Evolutionary conservation across 2,888 invertebrate genomes (phyloP).

Genomic region (Acrobasis repandana): DNA sequence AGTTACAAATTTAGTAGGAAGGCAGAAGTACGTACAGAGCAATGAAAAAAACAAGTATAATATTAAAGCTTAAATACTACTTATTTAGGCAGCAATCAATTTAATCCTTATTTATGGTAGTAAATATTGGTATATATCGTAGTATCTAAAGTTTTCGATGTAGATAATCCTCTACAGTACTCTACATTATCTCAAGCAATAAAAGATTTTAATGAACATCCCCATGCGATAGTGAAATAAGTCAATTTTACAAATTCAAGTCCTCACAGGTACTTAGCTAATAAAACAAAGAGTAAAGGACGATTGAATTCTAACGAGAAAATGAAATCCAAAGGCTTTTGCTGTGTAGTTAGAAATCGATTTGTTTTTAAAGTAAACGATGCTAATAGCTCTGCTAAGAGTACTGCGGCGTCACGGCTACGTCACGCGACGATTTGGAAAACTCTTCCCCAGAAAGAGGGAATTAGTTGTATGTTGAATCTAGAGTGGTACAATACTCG

Average conservation of each 20-base stretch:
- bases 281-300: background rate
- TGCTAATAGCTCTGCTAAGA: slow-evolving; percentile 3
- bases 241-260: background rate
- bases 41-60: too few relatives aligned
- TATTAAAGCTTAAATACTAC: too few relatives aligned
- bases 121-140: background rate
- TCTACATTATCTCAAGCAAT: background rate
- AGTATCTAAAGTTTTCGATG: background rate
- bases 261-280: background rate
- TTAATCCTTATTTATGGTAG: background rate
- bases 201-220: background rate
- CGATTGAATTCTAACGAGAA: background rate
- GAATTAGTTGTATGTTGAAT: slow-evolving; percentile 43
- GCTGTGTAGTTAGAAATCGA: background rate
- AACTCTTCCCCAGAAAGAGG: slow-evolving; percentile 40
- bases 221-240: background rate
- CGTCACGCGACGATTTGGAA: slow-evolving; percentile 27
- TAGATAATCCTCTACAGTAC: background rate
- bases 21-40: too few relatives aligned
- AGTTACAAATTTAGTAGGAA: too few relatives aligned
- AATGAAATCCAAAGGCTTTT: background rate
- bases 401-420: slow-evolving; percentile 22
- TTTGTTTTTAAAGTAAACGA: background rate
- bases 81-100: too few relatives aligned
- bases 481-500: slow-evolving; percentile 50